Evolutionary conservation across 2,113 vertebrate species (phyloP), one percentile per base, ranked within the genome.

Genomic region (Athene cunicularia): DNA sequence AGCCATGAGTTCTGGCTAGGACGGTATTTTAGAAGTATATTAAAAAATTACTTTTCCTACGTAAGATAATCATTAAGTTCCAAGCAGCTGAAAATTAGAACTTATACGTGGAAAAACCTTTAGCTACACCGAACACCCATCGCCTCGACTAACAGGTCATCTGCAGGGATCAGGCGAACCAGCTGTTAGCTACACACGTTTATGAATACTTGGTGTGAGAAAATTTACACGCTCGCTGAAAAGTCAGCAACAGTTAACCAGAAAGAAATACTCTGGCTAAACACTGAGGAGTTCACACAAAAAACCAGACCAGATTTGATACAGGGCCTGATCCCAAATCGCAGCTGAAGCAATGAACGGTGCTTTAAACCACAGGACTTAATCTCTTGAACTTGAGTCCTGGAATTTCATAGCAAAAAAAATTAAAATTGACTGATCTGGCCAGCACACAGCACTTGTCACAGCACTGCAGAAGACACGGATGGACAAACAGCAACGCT

Each of bases 371-470:
- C 23, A 27, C 5, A 26, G 52, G 16, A 18, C 9, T 47, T 64
- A 35, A 66, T 80, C 22, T 56, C 39, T 32, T 49, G 17, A 86
- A 62, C 4, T 6, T 3, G 20, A 66, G 35, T 33, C 47, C 35
- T 58, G 67, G 84, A 35, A 87, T 81, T 39, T 58, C 67, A 24
- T 1, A 18, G 45, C 11, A 14, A 26, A 22, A 14, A 8, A 7
- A 5, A n/a, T n/a, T n/a, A n/a, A 16, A 39, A 16, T 4, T 0
- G 2, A 10, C 27, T 0, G 2, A 5, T 6, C 11, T 12, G 30
- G 13, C 15, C 39, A 64, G 55, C 11, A 5, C 1, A 0, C 41
- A n/a, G 28, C 23, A 13, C 19, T 13, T 3, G 2, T 16, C 14
- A 17, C 49, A 5, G 26, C 1, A 3, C 26, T 5, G 63, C 32